Conservation (phyloP, 2,797 vertebrate genomes). For the Enteromius mattozi region DNA sequence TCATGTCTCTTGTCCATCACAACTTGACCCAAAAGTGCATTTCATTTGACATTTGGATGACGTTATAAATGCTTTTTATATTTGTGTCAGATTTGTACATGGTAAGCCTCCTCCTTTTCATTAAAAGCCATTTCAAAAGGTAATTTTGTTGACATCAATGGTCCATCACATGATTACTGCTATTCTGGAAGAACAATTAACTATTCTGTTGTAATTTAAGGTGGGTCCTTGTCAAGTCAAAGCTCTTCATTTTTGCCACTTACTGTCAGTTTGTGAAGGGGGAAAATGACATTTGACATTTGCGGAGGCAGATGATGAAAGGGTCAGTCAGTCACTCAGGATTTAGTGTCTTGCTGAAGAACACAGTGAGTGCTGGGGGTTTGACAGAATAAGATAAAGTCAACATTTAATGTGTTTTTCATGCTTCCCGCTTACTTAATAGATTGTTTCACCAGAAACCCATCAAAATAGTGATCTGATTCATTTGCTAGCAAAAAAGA, state of each 20-base stretch:
- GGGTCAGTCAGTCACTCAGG: conserved; percentile 30
- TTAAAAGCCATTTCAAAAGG: conserved; percentile 23
- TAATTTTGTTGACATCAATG: conserved; percentile 10
- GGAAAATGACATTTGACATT: conserved; percentile 31
- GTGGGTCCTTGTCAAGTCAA: conserved; percentile 25
- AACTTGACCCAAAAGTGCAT: conserved; percentile 18
- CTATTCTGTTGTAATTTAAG: conserved; percentile 31
- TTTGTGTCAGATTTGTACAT: conserved; percentile 35
- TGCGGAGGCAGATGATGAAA: conserved; percentile 34
- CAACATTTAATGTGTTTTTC: background rate
- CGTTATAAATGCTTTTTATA: conserved; percentile 22
- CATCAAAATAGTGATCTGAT: background rate
- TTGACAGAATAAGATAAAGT: conserved; percentile 11
- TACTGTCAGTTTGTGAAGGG: conserved; percentile 28
- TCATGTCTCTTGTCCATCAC: conserved; percentile 16
- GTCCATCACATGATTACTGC: conserved; percentile 19
- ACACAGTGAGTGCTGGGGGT: background rate
- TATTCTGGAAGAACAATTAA: conserved; percentile 37
- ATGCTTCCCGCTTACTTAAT: background rate
- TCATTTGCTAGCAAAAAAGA: background rate
- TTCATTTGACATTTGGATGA: conserved; percentile 11
- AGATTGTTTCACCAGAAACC: background rate
- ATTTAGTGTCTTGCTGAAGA: background rate
- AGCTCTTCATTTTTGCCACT: conserved; percentile 36
- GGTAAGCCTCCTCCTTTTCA: background rate